Conservation (phyloP, 2,113 vertebrate species). For the Myodes glareolus region DNA sequence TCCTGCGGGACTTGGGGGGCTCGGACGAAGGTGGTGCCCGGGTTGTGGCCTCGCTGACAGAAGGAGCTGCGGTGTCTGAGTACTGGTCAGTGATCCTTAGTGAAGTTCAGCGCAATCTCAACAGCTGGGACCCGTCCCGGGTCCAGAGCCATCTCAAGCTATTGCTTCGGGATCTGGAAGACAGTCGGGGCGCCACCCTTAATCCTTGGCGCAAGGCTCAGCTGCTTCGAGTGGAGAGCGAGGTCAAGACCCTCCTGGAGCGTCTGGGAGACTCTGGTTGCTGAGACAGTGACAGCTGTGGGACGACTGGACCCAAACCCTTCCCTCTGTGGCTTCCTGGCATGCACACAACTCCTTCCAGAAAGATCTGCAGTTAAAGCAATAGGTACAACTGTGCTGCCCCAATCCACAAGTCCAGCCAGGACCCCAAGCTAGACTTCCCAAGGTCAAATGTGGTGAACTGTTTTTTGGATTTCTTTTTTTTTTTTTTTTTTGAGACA, state of each 20-base stretch:
- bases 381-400: not conserved
- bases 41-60: slow-evolving; percentile 93
- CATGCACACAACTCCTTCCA: not conserved
- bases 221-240: slow-evolving; percentile 91
- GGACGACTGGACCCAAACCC: not conserved
- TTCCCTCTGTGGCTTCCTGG: not conserved
- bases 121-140: slow-evolving; percentile 90
- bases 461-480: not conserved
- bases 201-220: slow-evolving; percentile 94
- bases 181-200: slow-evolving; percentile 90
- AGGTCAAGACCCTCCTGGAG: slow-evolving; percentile 89
- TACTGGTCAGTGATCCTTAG: slow-evolving; percentile 94
- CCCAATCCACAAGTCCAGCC: not conserved
- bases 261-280: slow-evolving; percentile 76
- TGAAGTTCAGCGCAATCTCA: slow-evolving; percentile 90
- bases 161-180: slow-evolving; percentile 93
- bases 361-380: slow-evolving; percentile 15
- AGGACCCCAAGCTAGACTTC: not conserved
- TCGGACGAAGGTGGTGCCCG: slow-evolving; percentile 84
- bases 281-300: not conserved
- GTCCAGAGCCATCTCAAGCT: slow-evolving; percentile 91
- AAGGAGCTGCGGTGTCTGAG: slow-evolving; percentile 91
- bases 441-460: not conserved
- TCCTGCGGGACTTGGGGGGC: slow-evolving; percentile 77
- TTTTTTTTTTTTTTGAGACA: not conserved